A percentile compares a stretch with the other conserved stretches of the same genome.
These are phyloP conservation scores for Tenualosa thibaudeaui DNA, from an alignment of 2,797 vertebrate genomes.

Conservation along the genomic window DNA sequence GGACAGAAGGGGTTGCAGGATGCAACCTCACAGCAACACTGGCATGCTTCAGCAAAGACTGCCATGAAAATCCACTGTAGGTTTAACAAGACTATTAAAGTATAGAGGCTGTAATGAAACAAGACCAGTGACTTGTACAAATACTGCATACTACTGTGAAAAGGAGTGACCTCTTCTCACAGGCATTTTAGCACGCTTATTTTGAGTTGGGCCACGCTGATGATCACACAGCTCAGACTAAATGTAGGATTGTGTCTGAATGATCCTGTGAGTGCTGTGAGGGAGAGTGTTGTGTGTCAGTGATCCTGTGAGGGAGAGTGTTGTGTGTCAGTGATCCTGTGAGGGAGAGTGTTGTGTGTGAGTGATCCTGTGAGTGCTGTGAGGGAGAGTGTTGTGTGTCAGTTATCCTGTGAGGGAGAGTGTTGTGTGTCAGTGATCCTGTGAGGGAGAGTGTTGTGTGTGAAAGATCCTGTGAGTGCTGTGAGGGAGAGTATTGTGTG, in stretches of 20 bases:
- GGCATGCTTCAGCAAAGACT: background rate
- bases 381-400: background rate
- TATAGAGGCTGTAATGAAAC: background rate
- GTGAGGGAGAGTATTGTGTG: background rate
- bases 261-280: no score
- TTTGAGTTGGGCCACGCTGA: background rate
- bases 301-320: no score
- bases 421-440: conserved; percentile 2
- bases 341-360: no score
- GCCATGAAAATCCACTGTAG: background rate
- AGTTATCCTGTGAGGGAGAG: background rate
- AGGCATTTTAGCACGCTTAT: background rate
- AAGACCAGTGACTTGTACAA: background rate
- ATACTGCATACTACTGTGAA: background rate
- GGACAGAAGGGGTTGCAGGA: background rate
- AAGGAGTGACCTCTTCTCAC: background rate
- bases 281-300: no score
- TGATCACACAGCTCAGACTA: background rate
- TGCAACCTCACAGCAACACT: background rate
- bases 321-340: no score
- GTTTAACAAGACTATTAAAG: background rate
- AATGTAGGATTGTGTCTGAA: background rate
- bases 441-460: background rate
- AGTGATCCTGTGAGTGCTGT: no score
- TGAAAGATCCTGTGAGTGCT: background rate